Base-by-base conservation (phyloP, 2,797 vertebrate genomes). In the Cygnus olor region DNA sequence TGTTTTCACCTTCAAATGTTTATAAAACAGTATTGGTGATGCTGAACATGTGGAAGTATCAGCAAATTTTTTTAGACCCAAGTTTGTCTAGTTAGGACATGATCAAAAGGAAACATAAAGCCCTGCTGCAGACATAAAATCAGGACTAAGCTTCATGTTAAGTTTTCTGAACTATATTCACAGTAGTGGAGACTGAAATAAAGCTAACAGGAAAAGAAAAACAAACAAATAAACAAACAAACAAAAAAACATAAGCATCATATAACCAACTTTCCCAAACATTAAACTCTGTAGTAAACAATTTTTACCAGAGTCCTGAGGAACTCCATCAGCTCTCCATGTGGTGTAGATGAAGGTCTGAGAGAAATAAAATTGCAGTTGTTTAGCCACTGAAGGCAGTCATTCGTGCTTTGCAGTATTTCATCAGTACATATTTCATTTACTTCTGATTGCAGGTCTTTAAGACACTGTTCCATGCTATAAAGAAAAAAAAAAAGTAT, bases 391-490 rank as follows among this genome's bases (percentile, higher is more conserved):
- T 98, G 98, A 73, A 99, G 96, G 87, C 98, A 98, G 94, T 99
- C 99, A 11, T 96, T 90, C 36, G 98, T 98, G 89, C 98, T 98
- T 44, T 97, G 97, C 2, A 98, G 97, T 58, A 96, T 95, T 19
- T 98, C 98, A 60, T 97, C 97, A 2, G 95, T 66, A 90, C 90
- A 97, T 27, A 97, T 86, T 77, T 98, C 98, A 78, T 98, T 98
- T 93, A 99, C 94, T 94, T 98, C 98, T 49, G 91, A 97, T 86
- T 99, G 98, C 70, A 99, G 98, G 71, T 99, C 98, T 96, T 98
- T 98, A 66, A 99, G 97, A 95, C 98, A 98, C 57, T 98, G 98
- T 84, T 99, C 98, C 96, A 99, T 98, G 88, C 99, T 99, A 96
- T 83, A 94, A 95, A 88, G 94, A 83, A 96, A 42, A 68, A 57